Evolutionary conservation across 2,113 vertebrate species (phyloP).

Genomic region (Gymnocephalus cernua): DNA sequence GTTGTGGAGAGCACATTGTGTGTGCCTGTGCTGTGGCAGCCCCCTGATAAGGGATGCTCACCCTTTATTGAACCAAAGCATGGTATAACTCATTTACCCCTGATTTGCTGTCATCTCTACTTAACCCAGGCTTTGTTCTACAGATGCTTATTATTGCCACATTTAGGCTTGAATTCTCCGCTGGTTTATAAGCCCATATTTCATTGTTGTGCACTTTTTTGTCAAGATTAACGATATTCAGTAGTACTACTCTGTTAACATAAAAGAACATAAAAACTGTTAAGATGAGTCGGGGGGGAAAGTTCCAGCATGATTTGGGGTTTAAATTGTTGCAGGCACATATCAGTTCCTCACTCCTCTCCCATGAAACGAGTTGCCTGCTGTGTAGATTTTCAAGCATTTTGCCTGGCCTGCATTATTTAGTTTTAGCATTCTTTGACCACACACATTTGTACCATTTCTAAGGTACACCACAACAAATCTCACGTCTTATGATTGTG

Average conservation of each 20-base stretch:
- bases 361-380: conserved; percentile 26
- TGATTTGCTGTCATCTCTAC: conserved; percentile 35
- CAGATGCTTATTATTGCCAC: conserved; percentile 26
- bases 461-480: conserved; percentile 29
- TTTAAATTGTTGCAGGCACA: conserved; percentile 16
- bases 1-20: conserved; percentile 67
- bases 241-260: not conserved
- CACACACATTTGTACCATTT: conserved; percentile 4
- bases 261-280: not conserved
- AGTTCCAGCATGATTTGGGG: not conserved
- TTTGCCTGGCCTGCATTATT: conserved; percentile 10
- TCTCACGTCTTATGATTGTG: conserved; percentile 38
- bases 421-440: conserved; percentile 25
- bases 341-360: conserved; percentile 58
- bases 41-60: conserved; percentile 72
- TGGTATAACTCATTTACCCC: conserved; percentile 48
- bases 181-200: conserved; percentile 21
- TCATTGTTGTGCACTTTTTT: conserved; percentile 17
- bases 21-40: conserved; percentile 58
- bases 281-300: not conserved
- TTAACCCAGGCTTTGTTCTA: conserved; percentile 31
- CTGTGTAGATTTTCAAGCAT: conserved; percentile 35
- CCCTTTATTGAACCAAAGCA: conserved; percentile 56
- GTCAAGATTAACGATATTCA: conserved; percentile 13
- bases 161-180: conserved; percentile 19